Base-by-base conservation (phyloP, 2,797 vertebrate genomes). In the Arvicola amphibius region DNA sequence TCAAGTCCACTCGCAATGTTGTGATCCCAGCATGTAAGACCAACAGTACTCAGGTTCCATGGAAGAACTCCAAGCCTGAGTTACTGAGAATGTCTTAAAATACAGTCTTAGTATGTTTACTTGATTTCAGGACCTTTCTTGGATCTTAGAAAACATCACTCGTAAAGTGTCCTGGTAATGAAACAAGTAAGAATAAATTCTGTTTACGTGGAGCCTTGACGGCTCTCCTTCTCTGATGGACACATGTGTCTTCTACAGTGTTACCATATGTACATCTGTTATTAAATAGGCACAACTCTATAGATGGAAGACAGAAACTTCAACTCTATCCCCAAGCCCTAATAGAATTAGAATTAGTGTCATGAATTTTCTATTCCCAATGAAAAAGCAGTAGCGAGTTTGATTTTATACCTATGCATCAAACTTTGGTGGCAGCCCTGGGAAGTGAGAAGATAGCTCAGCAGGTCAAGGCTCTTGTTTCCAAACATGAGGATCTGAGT, bases 61-160 rank as follows among this genome's bases (percentile, higher is more conserved):
- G 83, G 94, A 81, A 92, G 67, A 89, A 92, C 69, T 19, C 1
- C 29, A 29, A 77, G n/a, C 34, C 4, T 78, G 51, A 88, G 90
- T 91, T 74, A 92, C n/a, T 91, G 32, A 78, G 5, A 87, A n/a
- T 76, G 13, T 91, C 88, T 94, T 86, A 83, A 93, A 92, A 88
- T 87, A 89, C 14, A 34, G 9, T 61, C 90, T 93, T 80, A 61
- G 84, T 86, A 87, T 80, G 81, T 92, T 87, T 76, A 63, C 1
- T 43, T 89, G 63, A 43, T 88, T 48, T 90, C 2, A 74, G 32
- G 27, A 84, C 53, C 43, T 92, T 85, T 11, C 73, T n/a, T 51
- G 53, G 21, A 69, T 32, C 85, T 88, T 29, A 80, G 88, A 80
- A 97, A 96, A 90, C 69, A 59, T 71, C 56, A 25, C 27, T n/a